Percentiles rank a stretch among this genome's conserved stretches.
These are phyloP conservation scores for Dascyllus trimaculatus DNA, from an alignment of 2,113 vertebrate species.

Conservation along the genomic window DNA sequence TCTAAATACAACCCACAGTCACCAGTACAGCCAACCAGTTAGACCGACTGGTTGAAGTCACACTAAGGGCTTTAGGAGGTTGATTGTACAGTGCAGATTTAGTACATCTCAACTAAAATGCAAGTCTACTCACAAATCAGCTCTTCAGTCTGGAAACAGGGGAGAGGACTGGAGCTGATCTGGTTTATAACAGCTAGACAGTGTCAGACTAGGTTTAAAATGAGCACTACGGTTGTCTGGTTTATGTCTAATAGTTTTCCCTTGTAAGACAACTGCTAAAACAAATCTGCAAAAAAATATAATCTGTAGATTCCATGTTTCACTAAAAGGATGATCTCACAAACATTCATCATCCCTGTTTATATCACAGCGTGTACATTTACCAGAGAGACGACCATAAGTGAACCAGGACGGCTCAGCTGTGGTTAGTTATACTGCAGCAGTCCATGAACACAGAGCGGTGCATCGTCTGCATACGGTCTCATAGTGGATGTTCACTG, in stretches of 20 bases:
- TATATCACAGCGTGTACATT: conserved; percentile 23
- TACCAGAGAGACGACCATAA: conserved; percentile 20
- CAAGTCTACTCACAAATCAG: background rate
- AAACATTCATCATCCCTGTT: conserved; percentile 58
- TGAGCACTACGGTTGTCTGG: conserved; percentile 12
- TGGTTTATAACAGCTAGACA: conserved; percentile 13
- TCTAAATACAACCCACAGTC: conserved; percentile 3
- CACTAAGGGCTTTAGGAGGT: background rate
- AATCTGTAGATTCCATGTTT: conserved; percentile 27
- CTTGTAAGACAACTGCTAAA: conserved; percentile 33
- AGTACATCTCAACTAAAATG: conserved; percentile 12
- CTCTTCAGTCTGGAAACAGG: background rate
- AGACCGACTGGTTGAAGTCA: background rate
- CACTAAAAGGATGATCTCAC: conserved; percentile 48
- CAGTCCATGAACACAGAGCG: conserved; percentile 46
- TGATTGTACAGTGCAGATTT: conserved; percentile 57
- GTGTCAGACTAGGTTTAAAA: conserved; percentile 42
- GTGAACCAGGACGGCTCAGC: conserved; percentile 26
- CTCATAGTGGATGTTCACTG: conserved; percentile 17
- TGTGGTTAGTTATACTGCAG: conserved; percentile 49
- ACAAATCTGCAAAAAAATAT: conserved; percentile 50
- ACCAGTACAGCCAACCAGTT: background rate
- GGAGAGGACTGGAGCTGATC: background rate
- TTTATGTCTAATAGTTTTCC: conserved; percentile 3
- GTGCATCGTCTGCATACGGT: too few species aligned